phyloP scores from a whole-genome alignment of 2,888 invertebrate species.

The Drosophila longiperda region DNA sequence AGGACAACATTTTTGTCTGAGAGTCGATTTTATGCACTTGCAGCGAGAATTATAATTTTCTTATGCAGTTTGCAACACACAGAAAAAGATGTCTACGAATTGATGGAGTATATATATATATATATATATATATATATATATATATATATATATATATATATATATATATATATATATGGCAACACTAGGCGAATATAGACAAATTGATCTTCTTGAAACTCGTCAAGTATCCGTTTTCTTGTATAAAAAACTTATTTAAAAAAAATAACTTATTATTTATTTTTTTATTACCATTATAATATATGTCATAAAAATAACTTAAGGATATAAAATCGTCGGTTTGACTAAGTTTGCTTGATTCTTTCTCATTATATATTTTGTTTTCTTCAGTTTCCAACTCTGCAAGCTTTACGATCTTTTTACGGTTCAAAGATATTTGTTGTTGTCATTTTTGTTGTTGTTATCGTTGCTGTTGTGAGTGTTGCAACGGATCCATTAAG shows the following conservation, averaged over 20 bases:
- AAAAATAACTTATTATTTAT: rapidly evolving
- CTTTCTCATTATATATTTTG: neutral
- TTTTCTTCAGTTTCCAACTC: neutral
- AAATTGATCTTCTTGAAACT: neutral
- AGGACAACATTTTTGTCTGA: constrained; percentile 38
- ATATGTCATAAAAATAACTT: neutral
- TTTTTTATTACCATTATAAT: neutral
- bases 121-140: neutral
- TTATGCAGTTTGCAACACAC: neutral
- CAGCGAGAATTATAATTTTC: neutral
- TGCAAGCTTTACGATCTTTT: constrained; percentile 29
- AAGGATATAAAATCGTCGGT: neutral
- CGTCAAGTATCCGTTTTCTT: neutral
- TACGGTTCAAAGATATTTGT: constrained; percentile 45
- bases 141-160: no score
- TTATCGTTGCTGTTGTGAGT: constrained; percentile 27
- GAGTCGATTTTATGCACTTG: neutral
- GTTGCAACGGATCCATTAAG: constrained; percentile 67
- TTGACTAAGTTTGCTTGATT: neutral
- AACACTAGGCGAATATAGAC: neutral
- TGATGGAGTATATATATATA: neutral
- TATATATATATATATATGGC: neutral
- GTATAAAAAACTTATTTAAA: neutral
- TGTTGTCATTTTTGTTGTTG: neutral
- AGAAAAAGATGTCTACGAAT: neutral